Evolutionary conservation across 1,140 invertebrate genomes (phyloP).

Genomic region (Chelonus insularis): DNA sequence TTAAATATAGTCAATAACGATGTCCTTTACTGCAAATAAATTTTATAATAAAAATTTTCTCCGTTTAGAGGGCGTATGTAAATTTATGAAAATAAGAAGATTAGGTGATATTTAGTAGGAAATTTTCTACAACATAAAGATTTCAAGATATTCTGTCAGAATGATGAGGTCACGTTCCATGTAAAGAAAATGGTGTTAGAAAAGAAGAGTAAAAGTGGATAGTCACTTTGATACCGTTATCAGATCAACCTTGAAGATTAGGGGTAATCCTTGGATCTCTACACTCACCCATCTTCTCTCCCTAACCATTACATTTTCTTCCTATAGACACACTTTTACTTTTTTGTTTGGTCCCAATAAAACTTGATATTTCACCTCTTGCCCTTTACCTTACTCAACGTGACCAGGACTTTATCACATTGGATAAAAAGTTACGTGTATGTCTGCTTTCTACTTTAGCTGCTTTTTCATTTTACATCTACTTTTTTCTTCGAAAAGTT

Average conservation of each 20-base stretch:
- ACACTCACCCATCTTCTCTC: neutral
- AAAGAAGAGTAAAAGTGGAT: constrained; percentile 28
- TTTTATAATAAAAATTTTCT: too few relatives aligned
- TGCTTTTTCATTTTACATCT: neutral
- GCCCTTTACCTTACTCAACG: constrained; percentile 7
- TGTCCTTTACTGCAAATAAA: too few relatives aligned
- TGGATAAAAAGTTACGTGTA: constrained; percentile 17
- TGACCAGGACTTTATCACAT: constrained; percentile 18
- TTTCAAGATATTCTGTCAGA: neutral
- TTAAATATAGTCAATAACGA: too few relatives aligned
- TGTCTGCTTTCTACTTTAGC: neutral
- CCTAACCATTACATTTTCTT: neutral
- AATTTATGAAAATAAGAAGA: too few relatives aligned
- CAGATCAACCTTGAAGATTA: constrained; percentile 42
- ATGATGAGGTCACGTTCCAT: constrained; percentile 33
- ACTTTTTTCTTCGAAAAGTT: neutral
- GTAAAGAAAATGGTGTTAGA: constrained; percentile 41
- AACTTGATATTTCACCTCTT: constrained; percentile 39
- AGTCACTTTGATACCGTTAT: constrained; percentile 44
- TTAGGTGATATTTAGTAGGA: too few relatives aligned
- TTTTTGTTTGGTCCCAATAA: constrained; percentile 21
- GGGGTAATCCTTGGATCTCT: constrained; percentile 25
- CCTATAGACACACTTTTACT: neutral
- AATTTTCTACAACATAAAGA: too few relatives aligned
- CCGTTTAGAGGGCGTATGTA: too few relatives aligned